Evolutionary conservation across 2,113 vertebrate genomes (phyloP).

Genomic region (Gila orcuttii): DNA sequence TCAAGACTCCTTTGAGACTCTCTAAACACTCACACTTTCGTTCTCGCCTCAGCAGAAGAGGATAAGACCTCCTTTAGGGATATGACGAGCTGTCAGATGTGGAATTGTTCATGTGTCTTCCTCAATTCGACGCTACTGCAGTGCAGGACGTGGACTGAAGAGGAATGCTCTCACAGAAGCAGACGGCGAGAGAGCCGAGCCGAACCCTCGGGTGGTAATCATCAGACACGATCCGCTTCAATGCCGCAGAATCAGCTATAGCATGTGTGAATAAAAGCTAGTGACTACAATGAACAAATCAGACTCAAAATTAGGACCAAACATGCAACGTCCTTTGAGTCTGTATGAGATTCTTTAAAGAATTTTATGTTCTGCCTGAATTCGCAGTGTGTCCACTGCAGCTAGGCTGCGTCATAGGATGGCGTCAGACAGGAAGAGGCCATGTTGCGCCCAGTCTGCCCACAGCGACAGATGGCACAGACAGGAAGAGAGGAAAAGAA

Average conservation of each 20-base stretch:
- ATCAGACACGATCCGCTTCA: neutral
- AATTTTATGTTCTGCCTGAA: neutral
- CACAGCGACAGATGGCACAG: slow-evolving; percentile 53
- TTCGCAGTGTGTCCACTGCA: slow-evolving; percentile 34
- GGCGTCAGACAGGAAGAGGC: slow-evolving; percentile 58
- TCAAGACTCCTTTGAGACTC: neutral
- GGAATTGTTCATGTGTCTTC: neutral
- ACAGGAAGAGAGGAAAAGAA: slow-evolving; percentile 43
- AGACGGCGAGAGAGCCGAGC: neutral
- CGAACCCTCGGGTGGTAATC: neutral
- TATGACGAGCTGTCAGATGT: neutral
- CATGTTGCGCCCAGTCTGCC: slow-evolving; percentile 41
- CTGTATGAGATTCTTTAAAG: neutral
- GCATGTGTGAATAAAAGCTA: neutral
- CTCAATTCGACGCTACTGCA: neutral
- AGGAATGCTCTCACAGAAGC: neutral
- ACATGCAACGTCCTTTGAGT: neutral
- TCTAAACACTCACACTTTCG: neutral
- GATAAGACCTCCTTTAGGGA: neutral
- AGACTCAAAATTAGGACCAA: neutral
- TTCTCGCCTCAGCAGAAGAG: neutral
- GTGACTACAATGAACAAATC: neutral
- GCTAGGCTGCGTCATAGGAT: slow-evolving; percentile 54
- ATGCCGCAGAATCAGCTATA: neutral
- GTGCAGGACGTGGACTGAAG: slow-evolving; percentile 30